Evolutionary conservation across 2,888 invertebrate genomes (phyloP).

Genomic region (Bembecia ichneumoniformis): DNA sequence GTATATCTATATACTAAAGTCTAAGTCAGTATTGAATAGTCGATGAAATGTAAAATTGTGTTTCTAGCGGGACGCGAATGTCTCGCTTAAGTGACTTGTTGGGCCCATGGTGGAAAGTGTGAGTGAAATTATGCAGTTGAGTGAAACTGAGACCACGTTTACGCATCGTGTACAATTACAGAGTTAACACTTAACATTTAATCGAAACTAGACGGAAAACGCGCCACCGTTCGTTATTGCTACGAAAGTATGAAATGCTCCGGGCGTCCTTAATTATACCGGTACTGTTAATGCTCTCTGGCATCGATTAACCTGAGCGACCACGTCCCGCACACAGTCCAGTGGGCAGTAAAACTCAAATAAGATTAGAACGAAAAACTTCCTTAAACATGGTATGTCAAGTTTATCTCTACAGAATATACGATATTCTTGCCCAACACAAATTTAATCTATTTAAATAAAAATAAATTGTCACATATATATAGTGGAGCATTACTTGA

Average conservation of each 20-base stretch:
- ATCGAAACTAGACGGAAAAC: background rate
- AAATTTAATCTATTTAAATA: too few relatives aligned
- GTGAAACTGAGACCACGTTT: slow-evolving; percentile 13
- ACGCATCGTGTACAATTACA: slow-evolving; percentile 8
- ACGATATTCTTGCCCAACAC: too few relatives aligned
- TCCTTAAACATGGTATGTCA: too few relatives aligned
- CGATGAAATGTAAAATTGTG: slow-evolving; percentile 4
- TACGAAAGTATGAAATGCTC: background rate
- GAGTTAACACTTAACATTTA: slow-evolving; percentile 1
- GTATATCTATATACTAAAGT: too few relatives aligned
- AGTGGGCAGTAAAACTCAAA: too few relatives aligned
- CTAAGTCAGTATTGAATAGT: slow-evolving; percentile 7
- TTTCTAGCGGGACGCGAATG: slow-evolving; percentile 1
- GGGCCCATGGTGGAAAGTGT: slow-evolving; percentile 17
- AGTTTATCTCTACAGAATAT: too few relatives aligned
- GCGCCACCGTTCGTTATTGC: background rate
- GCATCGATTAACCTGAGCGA: too few relatives aligned
- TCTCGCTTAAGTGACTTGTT: slow-evolving; percentile 1
- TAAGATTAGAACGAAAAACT: too few relatives aligned
- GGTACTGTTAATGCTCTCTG: background rate
- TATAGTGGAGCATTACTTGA: too few relatives aligned
- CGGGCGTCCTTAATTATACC: background rate
- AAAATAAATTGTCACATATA: too few relatives aligned
- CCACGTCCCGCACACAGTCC: too few relatives aligned
- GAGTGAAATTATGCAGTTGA: slow-evolving; percentile 20